phyloP scores from a whole-genome alignment of 23 tunicate species.

The Trididemnum clinides region DNA sequence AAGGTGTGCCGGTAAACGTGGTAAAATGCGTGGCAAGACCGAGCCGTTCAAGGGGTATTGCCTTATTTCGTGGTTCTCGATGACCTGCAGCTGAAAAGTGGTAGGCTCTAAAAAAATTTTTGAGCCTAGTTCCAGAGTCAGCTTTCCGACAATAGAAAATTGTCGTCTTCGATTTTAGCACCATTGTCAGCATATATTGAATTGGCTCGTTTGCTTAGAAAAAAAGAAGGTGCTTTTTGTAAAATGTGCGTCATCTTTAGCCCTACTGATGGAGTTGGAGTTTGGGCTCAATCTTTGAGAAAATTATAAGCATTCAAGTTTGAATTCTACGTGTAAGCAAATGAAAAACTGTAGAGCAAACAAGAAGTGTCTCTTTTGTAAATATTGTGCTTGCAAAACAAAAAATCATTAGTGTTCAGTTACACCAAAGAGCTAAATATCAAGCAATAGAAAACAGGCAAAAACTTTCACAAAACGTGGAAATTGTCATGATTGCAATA shows the following conservation, averaged over 20 bases:
- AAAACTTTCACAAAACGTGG: too few relatives aligned
- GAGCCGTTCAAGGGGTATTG: background rate
- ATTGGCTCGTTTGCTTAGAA: background rate
- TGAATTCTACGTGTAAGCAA: background rate
- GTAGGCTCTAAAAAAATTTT: background rate
- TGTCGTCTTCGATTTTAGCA: background rate
- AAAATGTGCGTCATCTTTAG: background rate
- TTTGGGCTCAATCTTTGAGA: background rate
- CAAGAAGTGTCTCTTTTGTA: background rate
- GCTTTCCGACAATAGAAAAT: background rate
- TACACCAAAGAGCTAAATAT: background rate
- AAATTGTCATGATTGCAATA: too few relatives aligned
- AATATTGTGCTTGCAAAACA: background rate
- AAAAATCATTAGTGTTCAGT: background rate
- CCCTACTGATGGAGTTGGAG: constrained; percentile 6
- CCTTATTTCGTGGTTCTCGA: background rate
- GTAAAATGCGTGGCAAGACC: too few relatives aligned
- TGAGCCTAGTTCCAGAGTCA: background rate
- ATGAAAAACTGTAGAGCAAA: background rate
- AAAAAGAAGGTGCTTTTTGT: background rate
- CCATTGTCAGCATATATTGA: background rate
- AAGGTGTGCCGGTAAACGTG: too few relatives aligned
- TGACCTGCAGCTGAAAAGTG: background rate
- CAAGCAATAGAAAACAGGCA: too few relatives aligned
- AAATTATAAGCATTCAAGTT: background rate